Evolutionary conservation across 2,888 invertebrate species (phyloP).

Genomic region (Periphyllus acericola): DNA sequence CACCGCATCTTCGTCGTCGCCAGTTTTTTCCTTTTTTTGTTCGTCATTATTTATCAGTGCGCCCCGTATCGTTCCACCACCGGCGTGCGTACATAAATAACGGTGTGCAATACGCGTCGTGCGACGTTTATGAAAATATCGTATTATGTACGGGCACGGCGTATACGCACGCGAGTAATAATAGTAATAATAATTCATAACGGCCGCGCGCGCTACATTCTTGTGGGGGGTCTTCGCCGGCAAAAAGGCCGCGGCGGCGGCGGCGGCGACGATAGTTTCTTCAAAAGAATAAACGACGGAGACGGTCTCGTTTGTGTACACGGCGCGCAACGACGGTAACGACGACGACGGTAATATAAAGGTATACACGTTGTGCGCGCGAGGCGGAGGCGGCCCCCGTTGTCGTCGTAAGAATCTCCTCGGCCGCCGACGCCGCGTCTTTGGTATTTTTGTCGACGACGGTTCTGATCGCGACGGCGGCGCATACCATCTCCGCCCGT

Average conservation of each 20-base stretch:
- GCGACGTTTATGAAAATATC: background rate
- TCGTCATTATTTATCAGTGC: background rate
- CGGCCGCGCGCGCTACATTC: background rate
- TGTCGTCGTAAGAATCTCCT: conserved; percentile 3
- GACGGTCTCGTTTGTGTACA: background rate
- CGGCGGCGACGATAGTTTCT: too few relatives aligned
- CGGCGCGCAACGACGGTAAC: too few relatives aligned
- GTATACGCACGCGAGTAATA: background rate
- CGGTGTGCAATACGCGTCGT: background rate
- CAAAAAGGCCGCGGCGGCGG: background rate
- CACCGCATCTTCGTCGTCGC: background rate
- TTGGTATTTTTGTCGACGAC: conserved; percentile 37
- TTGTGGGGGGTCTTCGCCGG: background rate
- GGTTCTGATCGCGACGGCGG: background rate
- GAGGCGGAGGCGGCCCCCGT: background rate
- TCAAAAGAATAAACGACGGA: too few relatives aligned
- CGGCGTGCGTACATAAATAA: background rate
- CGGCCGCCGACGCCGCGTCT: background rate
- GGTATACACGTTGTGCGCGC: too few relatives aligned
- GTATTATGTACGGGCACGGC: background rate
- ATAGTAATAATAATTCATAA: too few relatives aligned
- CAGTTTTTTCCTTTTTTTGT: background rate
- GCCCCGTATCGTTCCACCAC: background rate
- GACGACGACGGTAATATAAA: too few relatives aligned
- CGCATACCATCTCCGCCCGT: background rate